phyloP scores from a whole-genome alignment of 2,888 invertebrate genomes.

The Watsonalla binaria region DNA sequence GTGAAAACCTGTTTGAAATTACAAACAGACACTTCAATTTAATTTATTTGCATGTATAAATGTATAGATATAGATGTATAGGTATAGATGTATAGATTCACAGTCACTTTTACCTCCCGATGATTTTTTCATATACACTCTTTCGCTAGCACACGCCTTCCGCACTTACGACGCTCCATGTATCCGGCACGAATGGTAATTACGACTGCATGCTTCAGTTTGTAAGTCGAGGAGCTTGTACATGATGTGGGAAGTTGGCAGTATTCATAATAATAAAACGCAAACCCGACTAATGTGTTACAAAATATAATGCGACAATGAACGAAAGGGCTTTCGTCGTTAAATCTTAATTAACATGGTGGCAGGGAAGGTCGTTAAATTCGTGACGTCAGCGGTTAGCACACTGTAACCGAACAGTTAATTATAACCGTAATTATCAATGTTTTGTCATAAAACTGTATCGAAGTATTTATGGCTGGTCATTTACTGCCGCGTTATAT shows the following conservation, averaged over 20 bases:
- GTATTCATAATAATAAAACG: slow-evolving; percentile 6
- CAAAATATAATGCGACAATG: slow-evolving; percentile 42
- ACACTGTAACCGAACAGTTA: slow-evolving; percentile 26
- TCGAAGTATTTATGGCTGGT: slow-evolving; percentile 10
- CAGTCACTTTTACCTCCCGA: too few relatives aligned
- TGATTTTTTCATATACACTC: too few relatives aligned
- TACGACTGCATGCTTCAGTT: slow-evolving; percentile 3
- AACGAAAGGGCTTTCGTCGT: slow-evolving; percentile 48
- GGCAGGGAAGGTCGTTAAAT: slow-evolving; percentile 41
- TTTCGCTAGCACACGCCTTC: too few relatives aligned
- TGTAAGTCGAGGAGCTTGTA: background rate
- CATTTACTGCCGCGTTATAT: background rate
- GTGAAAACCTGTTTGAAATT: too few relatives aligned
- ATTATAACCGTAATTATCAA: slow-evolving; percentile 35
- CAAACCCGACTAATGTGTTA: slow-evolving; percentile 24
- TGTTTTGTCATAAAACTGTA: slow-evolving; percentile 27
- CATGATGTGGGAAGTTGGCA: background rate
- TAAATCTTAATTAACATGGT: slow-evolving; percentile 58
- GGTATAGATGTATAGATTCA: too few relatives aligned
- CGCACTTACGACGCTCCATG: too few relatives aligned
- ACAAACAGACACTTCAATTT: too few relatives aligned
- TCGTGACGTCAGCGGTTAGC: slow-evolving; percentile 41
- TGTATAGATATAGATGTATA: too few relatives aligned
- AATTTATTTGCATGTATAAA: too few relatives aligned
- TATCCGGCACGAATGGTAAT: too few relatives aligned